Evolutionary conservation across 2,797 vertebrate species (phyloP).

Genomic region (Oryzias dopingdopingensis): DNA sequence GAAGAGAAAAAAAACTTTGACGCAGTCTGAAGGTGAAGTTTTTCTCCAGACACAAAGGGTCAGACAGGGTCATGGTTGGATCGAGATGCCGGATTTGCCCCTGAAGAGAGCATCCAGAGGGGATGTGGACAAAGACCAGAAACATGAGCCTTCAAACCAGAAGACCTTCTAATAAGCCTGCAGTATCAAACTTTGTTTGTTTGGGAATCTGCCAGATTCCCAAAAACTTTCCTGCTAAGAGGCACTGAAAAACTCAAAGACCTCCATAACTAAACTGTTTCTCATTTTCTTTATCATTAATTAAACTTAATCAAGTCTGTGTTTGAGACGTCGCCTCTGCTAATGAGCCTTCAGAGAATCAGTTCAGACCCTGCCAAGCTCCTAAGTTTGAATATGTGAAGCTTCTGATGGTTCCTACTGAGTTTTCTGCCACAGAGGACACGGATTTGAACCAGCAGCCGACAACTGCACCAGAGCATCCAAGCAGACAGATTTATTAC

Average conservation of each 20-base stretch:
- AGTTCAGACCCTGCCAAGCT: neutral
- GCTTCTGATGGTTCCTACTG: conserved; percentile 1
- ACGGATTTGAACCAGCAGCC: neutral
- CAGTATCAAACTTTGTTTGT: too few species aligned
- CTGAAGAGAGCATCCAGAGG: too few species aligned
- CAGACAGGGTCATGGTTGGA: too few species aligned
- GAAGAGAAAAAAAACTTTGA: neutral
- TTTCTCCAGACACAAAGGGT: neutral
- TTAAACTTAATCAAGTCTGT: conserved; percentile 5
- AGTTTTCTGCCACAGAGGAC: neutral
- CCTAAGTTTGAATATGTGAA: neutral
- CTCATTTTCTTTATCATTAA: conserved; percentile 2
- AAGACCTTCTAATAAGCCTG: too few species aligned
- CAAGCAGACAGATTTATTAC: too few species aligned
- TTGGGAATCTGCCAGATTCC: neutral
- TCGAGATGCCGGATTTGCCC: too few species aligned
- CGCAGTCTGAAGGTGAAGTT: neutral
- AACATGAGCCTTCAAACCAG: too few species aligned
- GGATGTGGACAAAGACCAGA: too few species aligned
- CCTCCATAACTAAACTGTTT: too few species aligned
- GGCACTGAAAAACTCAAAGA: too few species aligned
- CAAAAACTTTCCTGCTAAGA: neutral
- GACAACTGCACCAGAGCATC: neutral
- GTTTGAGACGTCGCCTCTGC: conserved; percentile 1
- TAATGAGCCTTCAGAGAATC: conserved; percentile 12